Evolutionary conservation across 2,797 vertebrate species (phyloP), one percentile per base, ranked within the genome.

Genomic region (Tragopan temminckii): DNA sequence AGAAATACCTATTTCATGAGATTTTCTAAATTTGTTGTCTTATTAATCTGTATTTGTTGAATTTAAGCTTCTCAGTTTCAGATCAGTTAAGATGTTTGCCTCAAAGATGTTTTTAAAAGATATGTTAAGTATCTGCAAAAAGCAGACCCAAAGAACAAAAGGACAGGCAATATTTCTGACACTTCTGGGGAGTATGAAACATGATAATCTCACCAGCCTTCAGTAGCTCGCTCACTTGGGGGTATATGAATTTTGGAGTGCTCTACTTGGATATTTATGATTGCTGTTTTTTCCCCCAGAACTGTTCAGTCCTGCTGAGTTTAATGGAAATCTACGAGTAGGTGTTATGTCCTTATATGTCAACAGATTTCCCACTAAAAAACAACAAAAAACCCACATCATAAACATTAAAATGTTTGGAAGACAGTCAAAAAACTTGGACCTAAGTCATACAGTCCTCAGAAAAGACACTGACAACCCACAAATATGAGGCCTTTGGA

Each of bases 391-490:
- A 48, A 7, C 7, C 21, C 23, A 25, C 46, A 46, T 46, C 45
- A 25, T 25, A 48, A 48, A 25, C 46, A 25, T 13, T 25, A 25
- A 7, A 4, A 48, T 48, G 53, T 50, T 58, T 33, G 53, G 29
- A 91, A 8, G 24, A 86, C 38, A 58, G 9, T 58, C 3, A 80
- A 83, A 94, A 86, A 86, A 55, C 15, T 9, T 87, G 57, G 58
- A 66, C 2, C 0, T 62, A 40, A 85, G 94, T 84, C 38, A 84
- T 55, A 29, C 29, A 91, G 38, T 64, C 66, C 58, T 69, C 72
- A 52, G 29, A 74, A 83, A 58, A 94, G 58, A 89, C 33, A 46
- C 58, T 78, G 76, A 89, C 62, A 94, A 80, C 13, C 78, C 88
- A 82, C 86, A 94, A 78, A 66, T 46, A 85, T 80, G 79, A 88